Evolutionary conservation across 2,888 invertebrate species (phyloP), one percentile per base, ranked within the genome.

Genomic region (Meloe dianella): DNA sequence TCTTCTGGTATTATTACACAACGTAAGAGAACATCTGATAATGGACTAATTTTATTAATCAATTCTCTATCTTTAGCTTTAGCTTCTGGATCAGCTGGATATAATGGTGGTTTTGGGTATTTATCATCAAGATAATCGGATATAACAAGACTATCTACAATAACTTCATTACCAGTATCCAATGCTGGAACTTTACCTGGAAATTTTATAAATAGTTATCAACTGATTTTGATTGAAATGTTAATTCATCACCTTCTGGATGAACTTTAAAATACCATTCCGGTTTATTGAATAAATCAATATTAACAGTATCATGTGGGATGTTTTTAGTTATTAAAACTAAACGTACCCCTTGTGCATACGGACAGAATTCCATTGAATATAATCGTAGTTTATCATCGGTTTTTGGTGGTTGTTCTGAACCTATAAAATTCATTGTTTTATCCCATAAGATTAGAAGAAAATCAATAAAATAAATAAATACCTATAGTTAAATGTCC

Each of bases 311-410:
- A 77, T 95, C 93, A 77, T 93, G 89, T 22, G 89, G 89, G 73
- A 95, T 84, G 69, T 90, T 88, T 82, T 95, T 95, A 9, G 92
- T 92, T 73, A 90, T 89, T 61, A 95, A 82, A 4, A 92, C 90
- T 29, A 95, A 85, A 72, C 92, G 89, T 61, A 87, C 88, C 72
- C 94, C 86, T 74, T 94, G 92, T 0, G 94, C 93, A 75, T 86
- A 95, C 0, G 95, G 95, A 76, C 95, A 95, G 82, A 92, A 94
- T 75, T 93, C 87, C 94, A 94, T 95, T 7, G 92, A 92, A 79
- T 92, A 95, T 1, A 95, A 80, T 3, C 93, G 89, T 57, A 92
- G 81, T 77, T 90, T 88, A 0, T 90, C 92, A 57, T 84, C 82
- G 71, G 85, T 85, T 69, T 89, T 84, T 12, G 87, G 85, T 1